Conservation (phyloP, 2,797 vertebrate genomes). For the Glyptemys insculpta region DNA sequence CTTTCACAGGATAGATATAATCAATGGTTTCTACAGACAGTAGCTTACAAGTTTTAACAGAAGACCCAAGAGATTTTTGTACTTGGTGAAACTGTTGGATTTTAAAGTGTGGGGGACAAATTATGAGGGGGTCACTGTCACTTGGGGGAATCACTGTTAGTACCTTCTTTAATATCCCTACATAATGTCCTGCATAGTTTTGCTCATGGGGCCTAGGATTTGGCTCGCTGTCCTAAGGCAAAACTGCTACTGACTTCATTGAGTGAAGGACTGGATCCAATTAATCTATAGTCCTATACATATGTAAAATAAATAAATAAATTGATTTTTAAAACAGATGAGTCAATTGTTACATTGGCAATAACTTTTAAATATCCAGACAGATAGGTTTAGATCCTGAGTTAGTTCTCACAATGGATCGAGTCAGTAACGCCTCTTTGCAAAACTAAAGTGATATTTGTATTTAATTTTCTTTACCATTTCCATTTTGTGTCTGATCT, state of each 20-base stretch:
- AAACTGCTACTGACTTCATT: neutral
- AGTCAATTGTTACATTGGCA: neutral
- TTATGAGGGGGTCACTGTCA: no score
- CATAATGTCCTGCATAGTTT: accelerated
- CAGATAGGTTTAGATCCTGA: neutral
- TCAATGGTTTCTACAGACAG: no score
- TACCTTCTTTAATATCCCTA: no score
- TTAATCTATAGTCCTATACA: neutral
- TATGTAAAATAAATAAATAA: neutral
- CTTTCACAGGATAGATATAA: no score
- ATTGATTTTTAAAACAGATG: neutral
- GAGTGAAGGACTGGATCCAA: neutral
- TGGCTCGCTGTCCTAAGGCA: neutral
- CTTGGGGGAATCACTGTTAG: no score
- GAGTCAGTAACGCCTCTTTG: neutral
- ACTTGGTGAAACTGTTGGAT: no score
- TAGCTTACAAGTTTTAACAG: no score
- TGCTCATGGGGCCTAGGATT: neutral
- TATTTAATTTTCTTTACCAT: neutral
- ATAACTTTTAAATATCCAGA: neutral
- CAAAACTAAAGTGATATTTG: neutral
- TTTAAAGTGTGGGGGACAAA: no score
- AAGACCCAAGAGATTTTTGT: no score
- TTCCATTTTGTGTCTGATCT: neutral
- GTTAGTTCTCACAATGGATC: neutral